Evolutionary conservation across 2,113 vertebrate species (phyloP).

Genomic region (Tichodroma muraria): DNA sequence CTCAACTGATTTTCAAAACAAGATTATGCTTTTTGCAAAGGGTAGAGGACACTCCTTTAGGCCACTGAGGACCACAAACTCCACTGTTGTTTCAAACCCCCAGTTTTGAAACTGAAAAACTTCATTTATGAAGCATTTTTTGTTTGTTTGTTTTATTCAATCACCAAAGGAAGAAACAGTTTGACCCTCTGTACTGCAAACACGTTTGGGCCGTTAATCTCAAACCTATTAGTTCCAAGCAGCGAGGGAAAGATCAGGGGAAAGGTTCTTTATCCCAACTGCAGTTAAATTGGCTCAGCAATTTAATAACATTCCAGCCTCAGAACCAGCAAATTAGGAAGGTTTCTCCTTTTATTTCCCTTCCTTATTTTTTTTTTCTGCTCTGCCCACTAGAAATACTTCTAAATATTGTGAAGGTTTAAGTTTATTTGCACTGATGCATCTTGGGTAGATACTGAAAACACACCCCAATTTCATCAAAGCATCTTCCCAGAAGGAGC

Average conservation of each 20-base stretch:
- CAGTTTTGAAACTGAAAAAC: background rate
- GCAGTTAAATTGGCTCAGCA: background rate
- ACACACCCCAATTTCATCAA: background rate
- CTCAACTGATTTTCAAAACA: background rate
- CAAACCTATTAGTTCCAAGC: background rate
- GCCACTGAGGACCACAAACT: background rate
- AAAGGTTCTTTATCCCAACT: background rate
- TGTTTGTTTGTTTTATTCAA: background rate
- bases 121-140: background rate
- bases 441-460: background rate
- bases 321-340: background rate
- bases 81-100: background rate
- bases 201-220: fast-evolving
- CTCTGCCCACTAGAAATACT: background rate
- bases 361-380: background rate
- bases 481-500: background rate
- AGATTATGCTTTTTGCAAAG: background rate
- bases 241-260: background rate
- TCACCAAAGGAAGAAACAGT: background rate
- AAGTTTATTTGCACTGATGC: background rate
- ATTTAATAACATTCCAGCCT: background rate
- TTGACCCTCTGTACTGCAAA: background rate
- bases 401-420: background rate
- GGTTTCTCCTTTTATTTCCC: background rate
- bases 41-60: background rate